Base-by-base conservation (phyloP, 2,888 invertebrate species). In the Drosophila rellima region DNA sequence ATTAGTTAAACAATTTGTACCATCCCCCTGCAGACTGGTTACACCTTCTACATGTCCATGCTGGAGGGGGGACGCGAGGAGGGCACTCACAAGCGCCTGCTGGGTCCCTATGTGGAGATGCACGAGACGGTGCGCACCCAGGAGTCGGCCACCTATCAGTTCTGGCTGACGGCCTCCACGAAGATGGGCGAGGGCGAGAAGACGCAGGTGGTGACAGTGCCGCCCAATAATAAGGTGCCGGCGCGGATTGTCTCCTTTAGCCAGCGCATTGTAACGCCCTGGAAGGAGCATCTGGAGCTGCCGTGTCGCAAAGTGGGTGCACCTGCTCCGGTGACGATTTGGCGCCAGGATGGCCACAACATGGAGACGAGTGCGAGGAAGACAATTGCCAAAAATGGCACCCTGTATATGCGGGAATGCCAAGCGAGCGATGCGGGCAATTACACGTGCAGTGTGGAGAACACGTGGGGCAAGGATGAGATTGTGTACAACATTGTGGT, bases 191-290 rank as follows among this genome's bases (percentile, higher is more conserved):
- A 97, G 92, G 97, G 97, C 8, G 95, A 96, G 81, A 94, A 96
- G 70, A 97, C 97, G 0, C 94, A 95, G 62, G 96, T 96, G 10
- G 95, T 96, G 42, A 96, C 96, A 2, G 95, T 96, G 35, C 94
- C 95, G 18, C 96, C 96, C 0, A 95, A 95, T 44, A 95, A 95
- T 87, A 95, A 95, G 93, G 97, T 97, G 64, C 96, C 97, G 45
- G 98, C 98, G 37, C 94, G 95, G 91, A 97, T 98, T 91, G 96
- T 97, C 3, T 97, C 97, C 51, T 98, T 98, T 92, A 96, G 97
- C 79, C 94, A 95, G 71, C 94, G 95, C 80, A 95, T 96, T 74
- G 94, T 96, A 29, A 96, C 95, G 5, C 97, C 97, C 1, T 98
- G 98, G 97, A 97, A 97, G 88, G 96, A 96, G 90, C 96, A 97